Evolutionary conservation across 2,113 vertebrate species (phyloP).

Genomic region (Pimephales promelas): DNA sequence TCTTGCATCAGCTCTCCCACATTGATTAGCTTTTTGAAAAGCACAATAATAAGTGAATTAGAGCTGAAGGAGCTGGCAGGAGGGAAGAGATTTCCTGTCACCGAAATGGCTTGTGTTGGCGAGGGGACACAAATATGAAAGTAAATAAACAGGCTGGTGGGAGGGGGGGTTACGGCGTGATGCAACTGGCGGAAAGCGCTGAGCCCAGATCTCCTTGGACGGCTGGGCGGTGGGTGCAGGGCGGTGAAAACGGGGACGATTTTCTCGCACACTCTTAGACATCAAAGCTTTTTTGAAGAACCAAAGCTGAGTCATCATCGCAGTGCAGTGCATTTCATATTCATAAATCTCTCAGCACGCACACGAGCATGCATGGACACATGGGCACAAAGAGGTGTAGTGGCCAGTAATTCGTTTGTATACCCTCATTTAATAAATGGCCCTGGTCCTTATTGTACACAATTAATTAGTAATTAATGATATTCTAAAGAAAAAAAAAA

Average conservation of each 20-base stretch:
- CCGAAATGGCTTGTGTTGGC: slow-evolving; percentile 31
- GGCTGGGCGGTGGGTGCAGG: not conserved
- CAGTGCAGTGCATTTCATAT: slow-evolving; percentile 13
- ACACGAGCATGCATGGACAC: not conserved
- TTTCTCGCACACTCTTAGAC: slow-evolving; percentile 40
- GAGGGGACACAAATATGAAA: slow-evolving; percentile 52
- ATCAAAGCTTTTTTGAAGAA: slow-evolving; percentile 45
- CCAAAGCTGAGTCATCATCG: slow-evolving; percentile 42
- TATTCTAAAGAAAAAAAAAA: not conserved
- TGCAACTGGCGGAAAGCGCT: slow-evolving; percentile 54
- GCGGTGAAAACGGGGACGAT: not conserved
- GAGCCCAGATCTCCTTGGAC: slow-evolving; percentile 38
- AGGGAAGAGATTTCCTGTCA: slow-evolving; percentile 52
- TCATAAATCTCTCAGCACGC: slow-evolving; percentile 24
- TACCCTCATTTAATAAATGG: not conserved
- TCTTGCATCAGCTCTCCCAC: slow-evolving; percentile 55
- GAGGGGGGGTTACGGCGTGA: slow-evolving; percentile 37
- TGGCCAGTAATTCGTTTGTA: not conserved
- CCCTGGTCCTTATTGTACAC: not conserved
- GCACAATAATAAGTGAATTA: slow-evolving; percentile 52
- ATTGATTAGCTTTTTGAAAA: slow-evolving; percentile 49
- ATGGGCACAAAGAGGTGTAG: not conserved
- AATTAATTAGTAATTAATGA: not conserved
- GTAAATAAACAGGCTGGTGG: slow-evolving; percentile 42
- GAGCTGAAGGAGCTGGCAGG: slow-evolving; percentile 51